phyloP scores from a whole-genome alignment of 2,888 invertebrate species.

The Polyommatus icarus region DNA sequence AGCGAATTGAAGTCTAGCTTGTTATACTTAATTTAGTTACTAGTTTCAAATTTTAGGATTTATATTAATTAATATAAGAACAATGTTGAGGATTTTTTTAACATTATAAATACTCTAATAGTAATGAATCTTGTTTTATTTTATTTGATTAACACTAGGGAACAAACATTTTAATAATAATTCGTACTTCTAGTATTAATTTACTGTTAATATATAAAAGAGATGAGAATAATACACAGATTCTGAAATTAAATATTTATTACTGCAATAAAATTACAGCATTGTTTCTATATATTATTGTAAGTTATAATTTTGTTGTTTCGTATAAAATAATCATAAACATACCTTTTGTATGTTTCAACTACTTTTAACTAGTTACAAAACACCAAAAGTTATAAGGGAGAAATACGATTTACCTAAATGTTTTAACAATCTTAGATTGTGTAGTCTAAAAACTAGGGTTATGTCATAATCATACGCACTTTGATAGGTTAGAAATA shows the following conservation, averaged over 20 bases:
- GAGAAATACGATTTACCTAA: conserved; percentile 16
- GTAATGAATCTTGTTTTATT: background rate
- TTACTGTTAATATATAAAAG: no score
- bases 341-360: conserved; percentile 21
- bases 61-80: background rate
- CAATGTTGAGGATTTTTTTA: background rate
- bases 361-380: conserved; percentile 9
- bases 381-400: conserved; percentile 21
- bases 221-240: background rate
- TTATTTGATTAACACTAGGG: background rate
- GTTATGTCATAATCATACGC: conserved; percentile 33
- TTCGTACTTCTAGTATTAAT: no score
- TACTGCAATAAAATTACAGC: conserved; percentile 31
- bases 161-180: background rate
- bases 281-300: background rate
- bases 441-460: conserved; percentile 31
- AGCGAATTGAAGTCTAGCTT: conserved; percentile 38
- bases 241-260: conserved; percentile 26
- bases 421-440: conserved; percentile 4
- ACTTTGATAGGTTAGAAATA: conserved; percentile 37
- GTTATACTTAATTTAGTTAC: background rate
- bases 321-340: conserved; percentile 16
- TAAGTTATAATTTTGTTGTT: conserved; percentile 20
- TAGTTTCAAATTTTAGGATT: background rate
- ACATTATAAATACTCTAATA: background rate